Percentiles rank a stretch among this genome's conserved stretches.
These are phyloP conservation scores for Magallana ariakensis DNA, from an alignment of 1,140 invertebrate genomes.

Conservation along the genomic window DNA sequence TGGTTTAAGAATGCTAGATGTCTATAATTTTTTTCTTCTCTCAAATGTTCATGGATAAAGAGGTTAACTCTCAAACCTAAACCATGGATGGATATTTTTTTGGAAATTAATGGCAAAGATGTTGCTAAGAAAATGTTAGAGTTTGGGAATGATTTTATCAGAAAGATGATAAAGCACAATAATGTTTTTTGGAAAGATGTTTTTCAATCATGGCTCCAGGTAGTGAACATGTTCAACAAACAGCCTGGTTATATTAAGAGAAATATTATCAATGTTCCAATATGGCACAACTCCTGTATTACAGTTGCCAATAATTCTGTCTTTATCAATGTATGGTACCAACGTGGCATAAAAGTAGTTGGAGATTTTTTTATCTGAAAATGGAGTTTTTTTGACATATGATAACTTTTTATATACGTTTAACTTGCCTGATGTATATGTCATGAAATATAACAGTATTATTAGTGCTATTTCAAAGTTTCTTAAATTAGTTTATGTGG, in stretches of 20 bases:
- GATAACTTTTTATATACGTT: background rate
- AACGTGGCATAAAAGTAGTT: background rate
- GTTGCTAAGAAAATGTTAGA: background rate
- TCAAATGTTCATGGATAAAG: conserved; percentile 51
- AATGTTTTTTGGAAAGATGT: conserved; percentile 48
- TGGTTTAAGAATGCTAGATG: conserved; percentile 27
- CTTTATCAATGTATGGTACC: background rate
- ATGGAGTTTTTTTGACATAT: background rate
- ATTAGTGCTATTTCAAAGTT: background rate
- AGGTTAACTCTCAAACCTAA: background rate
- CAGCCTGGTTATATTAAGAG: background rate
- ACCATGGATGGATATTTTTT: conserved; percentile 38
- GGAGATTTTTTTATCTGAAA: background rate
- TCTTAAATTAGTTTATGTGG: background rate
- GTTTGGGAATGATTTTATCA: conserved; percentile 33
- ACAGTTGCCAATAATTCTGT: background rate
- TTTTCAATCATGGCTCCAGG: conserved; percentile 27
- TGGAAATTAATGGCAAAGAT: background rate
- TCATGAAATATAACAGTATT: conserved; percentile 11
- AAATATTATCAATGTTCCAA: background rate
- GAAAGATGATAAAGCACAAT: background rate
- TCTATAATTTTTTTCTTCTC: conserved; percentile 18
- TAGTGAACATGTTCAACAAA: background rate
- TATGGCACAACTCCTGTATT: background rate
- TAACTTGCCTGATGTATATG: background rate